A percentile compares a stretch with the other conserved stretches of the same genome.
phyloP scores from a whole-genome alignment of 2,113 vertebrate genomes.

The Apistogramma diplotaenia region DNA sequence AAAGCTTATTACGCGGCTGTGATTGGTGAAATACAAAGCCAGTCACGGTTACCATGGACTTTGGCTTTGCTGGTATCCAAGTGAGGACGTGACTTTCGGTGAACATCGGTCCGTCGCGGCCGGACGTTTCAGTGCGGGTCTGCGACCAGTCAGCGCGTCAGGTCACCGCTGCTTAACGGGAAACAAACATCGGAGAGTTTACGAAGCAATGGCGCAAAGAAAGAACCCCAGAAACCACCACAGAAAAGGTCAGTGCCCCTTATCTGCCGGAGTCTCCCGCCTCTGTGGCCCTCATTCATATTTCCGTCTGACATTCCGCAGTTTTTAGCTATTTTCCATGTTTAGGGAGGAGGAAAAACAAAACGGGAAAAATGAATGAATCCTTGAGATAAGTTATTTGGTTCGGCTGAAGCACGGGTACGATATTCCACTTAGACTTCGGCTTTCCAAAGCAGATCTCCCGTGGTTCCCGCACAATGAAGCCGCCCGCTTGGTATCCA shows the following conservation, averaged over 20 bases:
- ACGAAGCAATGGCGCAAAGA: constrained; percentile 46
- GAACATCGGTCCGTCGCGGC: background rate
- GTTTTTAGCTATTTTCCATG: fast-evolving
- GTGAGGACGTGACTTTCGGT: constrained; percentile 26
- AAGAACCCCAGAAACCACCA: constrained; percentile 34
- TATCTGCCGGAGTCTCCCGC: background rate
- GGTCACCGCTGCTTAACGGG: no score
- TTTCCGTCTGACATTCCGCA: fast-evolving
- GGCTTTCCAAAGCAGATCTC: fast-evolving
- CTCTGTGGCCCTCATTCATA: background rate
- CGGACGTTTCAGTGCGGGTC: background rate
- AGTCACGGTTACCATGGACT: constrained; percentile 46
- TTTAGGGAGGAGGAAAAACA: background rate
- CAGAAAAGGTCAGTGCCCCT: constrained; percentile 56
- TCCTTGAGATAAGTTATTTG: fast-evolving
- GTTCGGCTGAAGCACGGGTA: background rate
- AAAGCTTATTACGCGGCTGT: fast-evolving
- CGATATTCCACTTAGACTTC: fast-evolving
- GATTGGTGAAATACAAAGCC: background rate
- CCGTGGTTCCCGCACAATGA: background rate
- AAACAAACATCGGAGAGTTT: background rate
- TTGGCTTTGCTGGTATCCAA: constrained; percentile 45
- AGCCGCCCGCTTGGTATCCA: background rate
- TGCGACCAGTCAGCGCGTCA: background rate
- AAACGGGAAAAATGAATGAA: fast-evolving